phyloP scores from a whole-genome alignment of 2,113 vertebrate genomes.

The Colius striatus region DNA sequence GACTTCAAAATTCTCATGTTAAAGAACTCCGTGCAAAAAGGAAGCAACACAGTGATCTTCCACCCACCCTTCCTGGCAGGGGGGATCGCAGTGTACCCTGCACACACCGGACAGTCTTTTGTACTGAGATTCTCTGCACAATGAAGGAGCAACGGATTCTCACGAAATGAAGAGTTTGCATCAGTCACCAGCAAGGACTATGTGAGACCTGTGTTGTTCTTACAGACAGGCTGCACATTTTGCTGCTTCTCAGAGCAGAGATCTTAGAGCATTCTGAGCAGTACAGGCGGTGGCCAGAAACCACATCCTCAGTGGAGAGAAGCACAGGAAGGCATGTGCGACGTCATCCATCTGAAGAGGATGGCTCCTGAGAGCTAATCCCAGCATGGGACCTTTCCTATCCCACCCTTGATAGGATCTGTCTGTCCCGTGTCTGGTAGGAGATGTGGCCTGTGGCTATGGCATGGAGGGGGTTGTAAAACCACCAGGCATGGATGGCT shows the following conservation, averaged over 20 bases:
- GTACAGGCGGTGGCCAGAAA: neutral
- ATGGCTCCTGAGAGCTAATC: neutral
- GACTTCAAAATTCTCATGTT: neutral
- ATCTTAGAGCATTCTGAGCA: neutral
- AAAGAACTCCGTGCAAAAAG: neutral
- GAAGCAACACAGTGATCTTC: neutral
- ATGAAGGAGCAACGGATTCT: neutral
- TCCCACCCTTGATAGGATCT: neutral
- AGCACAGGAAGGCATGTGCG: neutral
- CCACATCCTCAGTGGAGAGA: neutral
- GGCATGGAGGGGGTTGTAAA: neutral
- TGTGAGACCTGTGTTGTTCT: neutral
- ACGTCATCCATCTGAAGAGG: neutral
- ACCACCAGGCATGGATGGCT: neutral
- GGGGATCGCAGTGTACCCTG: neutral
- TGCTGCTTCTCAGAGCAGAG: neutral
- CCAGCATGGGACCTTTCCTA: accelerated
- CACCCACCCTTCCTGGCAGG: neutral
- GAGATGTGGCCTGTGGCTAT: neutral
- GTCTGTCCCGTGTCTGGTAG: neutral
- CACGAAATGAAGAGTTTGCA: neutral
- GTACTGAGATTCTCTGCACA: neutral
- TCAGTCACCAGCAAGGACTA: neutral
- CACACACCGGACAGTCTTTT: neutral
- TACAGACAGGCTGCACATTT: neutral